These are phyloP conservation scores for Resseliella maxima DNA, from an alignment of 2,888 invertebrate species.

Conservation along the genomic window DNA sequence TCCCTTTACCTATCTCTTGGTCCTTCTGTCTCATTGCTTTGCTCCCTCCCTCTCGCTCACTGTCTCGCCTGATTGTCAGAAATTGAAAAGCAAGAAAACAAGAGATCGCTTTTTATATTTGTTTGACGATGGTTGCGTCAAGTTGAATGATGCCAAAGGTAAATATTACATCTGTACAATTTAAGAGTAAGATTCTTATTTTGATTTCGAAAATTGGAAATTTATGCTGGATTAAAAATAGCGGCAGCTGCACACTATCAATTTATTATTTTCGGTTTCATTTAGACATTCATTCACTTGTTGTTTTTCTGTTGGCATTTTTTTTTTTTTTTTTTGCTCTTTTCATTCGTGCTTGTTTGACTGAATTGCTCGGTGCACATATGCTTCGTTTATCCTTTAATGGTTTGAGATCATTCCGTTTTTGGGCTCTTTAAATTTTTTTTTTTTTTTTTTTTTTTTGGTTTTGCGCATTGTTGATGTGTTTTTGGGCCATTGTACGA, in stretches of 20 bases:
- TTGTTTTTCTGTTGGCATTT: not conserved
- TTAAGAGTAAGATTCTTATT: not conserved
- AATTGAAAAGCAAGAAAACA: not conserved
- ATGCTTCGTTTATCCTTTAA: constrained; percentile 35
- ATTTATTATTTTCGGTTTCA: constrained; percentile 46
- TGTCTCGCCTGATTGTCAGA: too few relatives aligned
- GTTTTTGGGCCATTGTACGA: not conserved
- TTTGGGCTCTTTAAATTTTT: constrained; percentile 38
- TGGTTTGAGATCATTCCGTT: constrained; percentile 16
- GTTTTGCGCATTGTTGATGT: not conserved
- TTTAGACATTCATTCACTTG: constrained; percentile 33
- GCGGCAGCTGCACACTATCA: constrained; percentile 47
- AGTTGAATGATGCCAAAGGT: not conserved
- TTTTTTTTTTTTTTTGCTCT: not conserved
- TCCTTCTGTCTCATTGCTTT: too few relatives aligned
- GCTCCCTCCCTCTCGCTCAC: not conserved
- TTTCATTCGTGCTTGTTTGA: too few relatives aligned
- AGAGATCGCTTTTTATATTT: not conserved
- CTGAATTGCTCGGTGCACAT: not conserved
- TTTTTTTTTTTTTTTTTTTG: not conserved
- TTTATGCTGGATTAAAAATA: constrained; percentile 47
- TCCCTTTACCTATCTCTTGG: too few relatives aligned
- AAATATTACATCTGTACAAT: not conserved
- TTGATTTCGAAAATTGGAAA: constrained; percentile 32
- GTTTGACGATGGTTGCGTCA: not conserved